Conservation (phyloP, 2,888 invertebrate genomes). For the Ischnus inquisitorius region DNA sequence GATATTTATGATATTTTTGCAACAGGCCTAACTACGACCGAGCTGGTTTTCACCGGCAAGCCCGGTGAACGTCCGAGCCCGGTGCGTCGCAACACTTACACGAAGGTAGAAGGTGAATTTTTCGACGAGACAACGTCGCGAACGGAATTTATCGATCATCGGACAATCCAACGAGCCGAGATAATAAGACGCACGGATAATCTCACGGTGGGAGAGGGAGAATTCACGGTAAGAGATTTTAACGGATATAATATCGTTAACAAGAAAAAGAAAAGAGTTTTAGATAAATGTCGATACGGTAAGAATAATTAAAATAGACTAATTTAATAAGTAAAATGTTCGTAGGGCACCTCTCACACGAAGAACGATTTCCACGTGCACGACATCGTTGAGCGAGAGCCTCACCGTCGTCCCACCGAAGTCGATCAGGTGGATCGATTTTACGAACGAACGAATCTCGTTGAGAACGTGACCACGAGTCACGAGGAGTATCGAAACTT, state of each 20-base stretch:
- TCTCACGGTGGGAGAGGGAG: constrained; percentile 89
- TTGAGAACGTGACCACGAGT: constrained; percentile 91
- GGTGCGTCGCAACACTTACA: constrained; percentile 91
- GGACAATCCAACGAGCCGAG: constrained; percentile 88
- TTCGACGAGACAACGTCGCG: constrained; percentile 89
- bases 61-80: constrained; percentile 89
- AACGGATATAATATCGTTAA: neutral
- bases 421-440: constrained; percentile 86
- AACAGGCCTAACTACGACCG: constrained; percentile 90
- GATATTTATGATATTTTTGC: constrained; percentile 52
- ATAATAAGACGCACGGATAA: constrained; percentile 89
- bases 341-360: constrained; percentile 81
- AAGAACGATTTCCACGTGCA: constrained; percentile 83
- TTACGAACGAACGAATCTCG: constrained; percentile 80
- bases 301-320: neutral
- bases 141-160: constrained; percentile 90
- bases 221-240: constrained; percentile 82
- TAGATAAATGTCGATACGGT: neutral
- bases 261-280: neutral
- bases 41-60: constrained; percentile 90
- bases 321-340: neutral
- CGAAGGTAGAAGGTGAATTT: constrained; percentile 92
- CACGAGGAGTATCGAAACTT: constrained; percentile 89
- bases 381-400: constrained; percentile 76
- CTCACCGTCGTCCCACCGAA: constrained; percentile 89